Base-by-base conservation (phyloP, 2,797 vertebrate genomes). In the Sphaeramia orbicularis region DNA sequence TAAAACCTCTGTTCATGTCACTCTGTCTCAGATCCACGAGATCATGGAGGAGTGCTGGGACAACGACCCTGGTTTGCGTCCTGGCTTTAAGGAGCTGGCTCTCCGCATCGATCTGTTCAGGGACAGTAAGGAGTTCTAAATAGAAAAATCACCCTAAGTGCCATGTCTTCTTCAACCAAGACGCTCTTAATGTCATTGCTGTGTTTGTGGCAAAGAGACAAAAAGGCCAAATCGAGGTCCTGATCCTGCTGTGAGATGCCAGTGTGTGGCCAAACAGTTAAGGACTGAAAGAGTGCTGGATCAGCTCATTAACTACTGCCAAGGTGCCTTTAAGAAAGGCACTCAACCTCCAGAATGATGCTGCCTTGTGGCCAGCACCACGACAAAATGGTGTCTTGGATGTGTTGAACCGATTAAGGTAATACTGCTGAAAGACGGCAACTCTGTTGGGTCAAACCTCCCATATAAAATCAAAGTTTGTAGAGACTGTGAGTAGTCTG, bases 1-100 rank as follows among this genome's bases (percentile, higher is more conserved):
- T 35, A 1, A 35, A 35, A 49, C 47, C 42, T 4, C 4, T 35
- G 6, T 50, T 27, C 15, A 7, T 58, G 13, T 27, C 4, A 48
- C 3, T 15, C n/a, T 21, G 24, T 60, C 19, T 65, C 66, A 94
- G 94, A 92, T 94, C 10, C 85, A 91, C 4, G 91, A 94, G 69
- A 86, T 94, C 74, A 94, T 93, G 93, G 86, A 91, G 78, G 93
- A 94, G 64, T 94, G 94, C 69, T 94, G 94, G 94, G 89, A 93
- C 71, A 90, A 78, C 2, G 91, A 94, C 64, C 86, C 88, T 3
- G 52, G 56, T 44, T 21, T 85, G 44, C 92, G 94, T 44, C 94
- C 94, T 0, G 86, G 86, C 47, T 94, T 94, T 70, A 94, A 93
- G 48, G 92, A 93, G 71, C 85, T 94, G 1, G 76, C 90, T 15